Conservation (phyloP, 2,113 vertebrate genomes). For the Sinosuthora webbiana region DNA sequence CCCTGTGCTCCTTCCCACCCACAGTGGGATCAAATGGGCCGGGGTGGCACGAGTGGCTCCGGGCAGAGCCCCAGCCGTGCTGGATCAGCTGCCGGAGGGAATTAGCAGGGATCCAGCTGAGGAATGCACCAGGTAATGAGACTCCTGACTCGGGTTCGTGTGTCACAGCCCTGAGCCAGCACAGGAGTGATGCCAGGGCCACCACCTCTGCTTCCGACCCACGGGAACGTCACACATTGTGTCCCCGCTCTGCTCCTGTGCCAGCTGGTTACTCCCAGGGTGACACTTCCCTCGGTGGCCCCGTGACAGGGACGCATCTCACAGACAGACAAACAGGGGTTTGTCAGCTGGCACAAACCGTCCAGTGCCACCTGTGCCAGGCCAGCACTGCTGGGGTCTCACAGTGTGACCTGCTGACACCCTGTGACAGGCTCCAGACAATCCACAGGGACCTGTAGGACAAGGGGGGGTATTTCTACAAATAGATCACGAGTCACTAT, state of each 20-base stretch:
- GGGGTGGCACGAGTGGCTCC: not conserved
- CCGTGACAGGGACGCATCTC: not conserved
- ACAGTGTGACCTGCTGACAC: not conserved
- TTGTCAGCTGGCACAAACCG: not conserved
- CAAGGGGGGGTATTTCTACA: not conserved
- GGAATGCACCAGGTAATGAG: constrained; percentile 14
- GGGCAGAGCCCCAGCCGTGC: not conserved
- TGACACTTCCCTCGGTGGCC: not conserved
- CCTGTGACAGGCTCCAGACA: not conserved
- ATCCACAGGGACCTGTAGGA: not conserved
- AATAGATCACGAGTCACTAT: not conserved
- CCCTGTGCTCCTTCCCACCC: not conserved
- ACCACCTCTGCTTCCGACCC: not conserved
- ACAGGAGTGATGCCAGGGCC: not conserved
- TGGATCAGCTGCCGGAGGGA: not conserved
- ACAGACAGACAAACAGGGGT: not conserved
- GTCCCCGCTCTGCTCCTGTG: not conserved
- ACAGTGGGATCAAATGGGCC: not conserved
- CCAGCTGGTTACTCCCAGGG: not conserved
- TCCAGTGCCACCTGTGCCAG: not conserved
- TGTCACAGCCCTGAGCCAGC: constrained; percentile 45
- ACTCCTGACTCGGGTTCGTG: not conserved
- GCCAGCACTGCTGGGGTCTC: not conserved
- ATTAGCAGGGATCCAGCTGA: constrained; percentile 1
- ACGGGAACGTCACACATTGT: not conserved